phyloP scores from a whole-genome alignment of 2,797 vertebrate species.

The Semotilus atromaculatus region DNA sequence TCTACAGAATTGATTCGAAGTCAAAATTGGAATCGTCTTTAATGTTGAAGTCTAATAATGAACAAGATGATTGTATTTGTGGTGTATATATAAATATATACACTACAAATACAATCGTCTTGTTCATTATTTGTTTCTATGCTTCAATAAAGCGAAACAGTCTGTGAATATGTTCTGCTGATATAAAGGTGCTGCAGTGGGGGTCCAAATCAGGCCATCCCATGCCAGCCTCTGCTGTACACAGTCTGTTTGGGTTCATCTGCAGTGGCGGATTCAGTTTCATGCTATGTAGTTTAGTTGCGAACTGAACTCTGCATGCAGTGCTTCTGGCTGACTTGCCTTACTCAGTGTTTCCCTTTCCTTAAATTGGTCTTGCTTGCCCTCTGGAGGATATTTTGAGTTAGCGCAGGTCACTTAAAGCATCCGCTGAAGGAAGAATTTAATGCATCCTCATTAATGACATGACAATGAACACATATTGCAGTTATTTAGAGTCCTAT shows the following conservation, averaged over 20 bases:
- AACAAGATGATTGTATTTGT: too few relatives aligned
- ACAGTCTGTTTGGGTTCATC: slow-evolving; percentile 80
- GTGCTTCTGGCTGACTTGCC: slow-evolving; percentile 46
- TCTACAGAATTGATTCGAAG: too few relatives aligned
- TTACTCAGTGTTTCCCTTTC: neutral
- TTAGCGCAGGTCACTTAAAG: neutral
- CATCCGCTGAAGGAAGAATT: neutral
- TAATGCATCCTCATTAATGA: neutral
- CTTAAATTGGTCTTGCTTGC: slow-evolving; percentile 50
- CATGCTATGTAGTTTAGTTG: slow-evolving; percentile 73
- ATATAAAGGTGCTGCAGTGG: slow-evolving; percentile 66
- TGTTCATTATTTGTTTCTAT: too few relatives aligned
- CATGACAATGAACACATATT: too few relatives aligned
- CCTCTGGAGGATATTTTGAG: slow-evolving; percentile 65
- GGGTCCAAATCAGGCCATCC: slow-evolving; percentile 67
- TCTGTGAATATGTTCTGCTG: slow-evolving; percentile 55
- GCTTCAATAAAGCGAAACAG: too few relatives aligned
- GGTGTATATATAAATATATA: too few relatives aligned
- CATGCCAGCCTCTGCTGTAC: slow-evolving; percentile 69
- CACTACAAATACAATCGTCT: too few relatives aligned
- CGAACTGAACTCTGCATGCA: slow-evolving; percentile 55
- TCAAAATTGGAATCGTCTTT: too few relatives aligned
- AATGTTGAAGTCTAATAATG: too few relatives aligned
- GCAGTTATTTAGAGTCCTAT: neutral
- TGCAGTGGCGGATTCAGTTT: slow-evolving; percentile 80